phyloP scores from a whole-genome alignment of 2,797 vertebrate species.

The Bovichtus diacanthus region DNA sequence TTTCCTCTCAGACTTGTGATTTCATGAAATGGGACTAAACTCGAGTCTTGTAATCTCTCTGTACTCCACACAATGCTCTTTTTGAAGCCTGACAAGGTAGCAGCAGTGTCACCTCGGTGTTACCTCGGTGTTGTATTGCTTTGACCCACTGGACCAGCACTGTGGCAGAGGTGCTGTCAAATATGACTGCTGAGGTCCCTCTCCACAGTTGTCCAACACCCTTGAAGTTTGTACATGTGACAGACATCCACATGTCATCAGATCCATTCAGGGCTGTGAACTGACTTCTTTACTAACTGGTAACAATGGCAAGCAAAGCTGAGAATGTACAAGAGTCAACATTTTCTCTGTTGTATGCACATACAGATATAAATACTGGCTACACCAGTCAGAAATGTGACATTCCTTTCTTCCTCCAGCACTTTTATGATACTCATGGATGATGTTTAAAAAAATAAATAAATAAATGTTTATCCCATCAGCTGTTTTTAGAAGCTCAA shows the following conservation, averaged over 20 bases:
- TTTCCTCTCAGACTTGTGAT: background rate
- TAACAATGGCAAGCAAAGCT: background rate
- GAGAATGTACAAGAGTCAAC: too few species aligned
- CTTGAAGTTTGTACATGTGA: background rate
- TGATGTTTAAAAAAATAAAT: too few species aligned
- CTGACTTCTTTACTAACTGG: background rate
- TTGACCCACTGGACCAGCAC: constrained; percentile 6
- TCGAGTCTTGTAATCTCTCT: background rate
- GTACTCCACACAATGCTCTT: background rate
- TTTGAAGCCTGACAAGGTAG: background rate
- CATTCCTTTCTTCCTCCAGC: background rate
- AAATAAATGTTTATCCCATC: too few species aligned
- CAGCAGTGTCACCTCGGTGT: constrained; percentile 21
- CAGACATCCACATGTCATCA: background rate
- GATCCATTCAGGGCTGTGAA: background rate
- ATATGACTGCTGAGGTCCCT: background rate
- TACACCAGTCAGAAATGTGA: background rate
- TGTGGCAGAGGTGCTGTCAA: constrained; percentile 14
- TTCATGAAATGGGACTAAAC: background rate
- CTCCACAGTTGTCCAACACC: background rate
- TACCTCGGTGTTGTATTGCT: constrained; percentile 2
- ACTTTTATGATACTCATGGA: background rate
- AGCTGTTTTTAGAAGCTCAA: background rate
- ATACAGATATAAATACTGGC: background rate
- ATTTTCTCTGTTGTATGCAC: too few species aligned